These are phyloP conservation scores for Halocynthia roretzi DNA, from an alignment of 23 tunicate species.

Conservation along the genomic window DNA sequence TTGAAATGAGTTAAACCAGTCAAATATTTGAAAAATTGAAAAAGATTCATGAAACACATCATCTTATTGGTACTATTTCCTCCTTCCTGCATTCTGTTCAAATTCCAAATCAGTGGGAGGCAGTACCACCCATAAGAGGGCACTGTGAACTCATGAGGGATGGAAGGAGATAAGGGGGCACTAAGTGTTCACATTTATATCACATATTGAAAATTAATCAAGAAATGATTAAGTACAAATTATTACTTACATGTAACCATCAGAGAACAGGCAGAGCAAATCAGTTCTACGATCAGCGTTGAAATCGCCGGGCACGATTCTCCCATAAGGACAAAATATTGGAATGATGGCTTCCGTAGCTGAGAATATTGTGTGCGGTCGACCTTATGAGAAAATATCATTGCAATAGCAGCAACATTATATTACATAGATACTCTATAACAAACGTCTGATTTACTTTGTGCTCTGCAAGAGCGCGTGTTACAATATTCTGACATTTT, in stretches of 20 bases:
- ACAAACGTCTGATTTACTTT: neutral
- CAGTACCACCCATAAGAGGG: too few species aligned
- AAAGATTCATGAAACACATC: too few species aligned
- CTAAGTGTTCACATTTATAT: too few species aligned
- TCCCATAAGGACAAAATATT: conserved; percentile 3
- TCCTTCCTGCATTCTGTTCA: too few species aligned
- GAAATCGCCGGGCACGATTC: neutral
- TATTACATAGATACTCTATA: neutral
- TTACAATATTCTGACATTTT: neutral
- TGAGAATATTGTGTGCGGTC: neutral
- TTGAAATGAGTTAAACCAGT: too few species aligned
- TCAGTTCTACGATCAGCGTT: neutral
- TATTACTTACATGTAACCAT: neutral
- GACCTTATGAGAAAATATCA: neutral
- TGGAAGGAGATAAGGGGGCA: too few species aligned
- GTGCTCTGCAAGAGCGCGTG: neutral
- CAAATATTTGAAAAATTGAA: too few species aligned
- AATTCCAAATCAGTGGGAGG: too few species aligned
- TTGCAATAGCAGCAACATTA: neutral
- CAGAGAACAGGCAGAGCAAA: neutral
- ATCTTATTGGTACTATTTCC: too few species aligned
- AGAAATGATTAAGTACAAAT: too few species aligned
- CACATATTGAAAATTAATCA: too few species aligned
- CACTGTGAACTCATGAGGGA: too few species aligned
- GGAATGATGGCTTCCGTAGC: neutral